Evolutionary conservation across 2,797 vertebrate species (phyloP).

Genomic region (Typhlichthys subterraneus): DNA sequence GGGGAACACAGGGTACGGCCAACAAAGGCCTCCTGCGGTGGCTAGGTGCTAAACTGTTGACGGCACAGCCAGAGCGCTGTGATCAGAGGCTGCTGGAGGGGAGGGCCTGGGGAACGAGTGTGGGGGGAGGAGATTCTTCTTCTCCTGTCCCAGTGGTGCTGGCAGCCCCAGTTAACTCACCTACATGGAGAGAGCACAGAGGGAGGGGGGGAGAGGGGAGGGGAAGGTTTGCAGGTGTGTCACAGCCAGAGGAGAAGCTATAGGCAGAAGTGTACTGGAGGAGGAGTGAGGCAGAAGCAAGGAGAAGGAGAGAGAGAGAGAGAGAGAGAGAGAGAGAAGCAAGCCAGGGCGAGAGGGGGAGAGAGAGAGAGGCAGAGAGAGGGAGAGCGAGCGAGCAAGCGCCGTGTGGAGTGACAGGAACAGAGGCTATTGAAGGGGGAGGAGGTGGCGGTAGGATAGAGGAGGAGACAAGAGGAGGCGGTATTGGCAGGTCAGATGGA

Average conservation of each 20-base stretch:
- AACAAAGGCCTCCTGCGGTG: slow-evolving; percentile 51
- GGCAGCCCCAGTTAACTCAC: slow-evolving; percentile 79
- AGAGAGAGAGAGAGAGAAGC: slow-evolving; percentile 50
- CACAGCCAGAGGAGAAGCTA: slow-evolving; percentile 59
- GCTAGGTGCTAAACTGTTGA: slow-evolving; percentile 73
- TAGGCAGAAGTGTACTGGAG: slow-evolving; percentile 49
- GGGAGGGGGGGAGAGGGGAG: slow-evolving; percentile 47
- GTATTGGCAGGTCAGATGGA: slow-evolving; percentile 68
- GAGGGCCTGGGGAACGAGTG: slow-evolving; percentile 55
- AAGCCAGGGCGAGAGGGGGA: slow-evolving; percentile 43
- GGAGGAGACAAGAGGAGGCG: slow-evolving; percentile 42
- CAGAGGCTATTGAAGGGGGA: slow-evolving; percentile 33
- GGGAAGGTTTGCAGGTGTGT: slow-evolving; percentile 79
- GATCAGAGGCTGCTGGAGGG: slow-evolving; percentile 67
- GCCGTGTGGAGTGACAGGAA: no score
- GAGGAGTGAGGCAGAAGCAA: slow-evolving; percentile 67
- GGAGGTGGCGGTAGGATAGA: slow-evolving; percentile 69
- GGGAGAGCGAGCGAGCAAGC: background rate
- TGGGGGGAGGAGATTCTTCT: slow-evolving; percentile 3
- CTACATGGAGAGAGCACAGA: slow-evolving; percentile 72
- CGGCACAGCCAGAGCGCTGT: slow-evolving; percentile 65
- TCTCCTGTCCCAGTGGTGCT: slow-evolving; percentile 72
- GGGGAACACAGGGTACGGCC: background rate
- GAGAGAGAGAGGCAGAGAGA: slow-evolving; percentile 46
- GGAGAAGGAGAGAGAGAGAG: slow-evolving; percentile 43